Conservation (phyloP, 1,140 invertebrate genomes). For the Scaptomyza hsui region DNA sequence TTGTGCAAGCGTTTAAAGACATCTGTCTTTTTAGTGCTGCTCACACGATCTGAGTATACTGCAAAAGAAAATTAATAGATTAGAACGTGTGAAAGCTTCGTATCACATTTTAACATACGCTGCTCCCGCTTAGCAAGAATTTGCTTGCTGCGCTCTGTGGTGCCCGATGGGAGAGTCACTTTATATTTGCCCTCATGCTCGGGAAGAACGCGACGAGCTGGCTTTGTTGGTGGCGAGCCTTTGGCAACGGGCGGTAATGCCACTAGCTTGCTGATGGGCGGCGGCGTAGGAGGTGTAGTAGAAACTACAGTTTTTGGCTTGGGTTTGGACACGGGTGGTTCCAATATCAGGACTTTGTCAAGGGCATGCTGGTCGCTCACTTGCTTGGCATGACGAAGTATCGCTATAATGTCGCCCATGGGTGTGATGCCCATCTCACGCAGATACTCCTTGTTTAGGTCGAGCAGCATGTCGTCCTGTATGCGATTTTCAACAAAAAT, state of each 20-base stretch:
- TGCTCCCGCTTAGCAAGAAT: constrained; percentile 83
- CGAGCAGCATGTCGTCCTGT: constrained; percentile 91
- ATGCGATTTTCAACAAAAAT: constrained; percentile 93
- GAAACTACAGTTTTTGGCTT: constrained; percentile 18
- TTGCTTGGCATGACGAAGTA: constrained; percentile 91
- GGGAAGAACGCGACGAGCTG: constrained; percentile 84
- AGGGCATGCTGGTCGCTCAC: constrained; percentile 88
- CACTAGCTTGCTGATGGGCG: constrained; percentile 14
- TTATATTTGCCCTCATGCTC: constrained; percentile 85
- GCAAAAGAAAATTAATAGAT: constrained; percentile 1
- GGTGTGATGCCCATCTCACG: constrained; percentile 92
- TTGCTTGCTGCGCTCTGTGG: constrained; percentile 84
- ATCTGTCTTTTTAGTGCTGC: constrained; percentile 58
- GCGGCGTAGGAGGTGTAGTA: not conserved
- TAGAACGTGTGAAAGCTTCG: too few relatives aligned
- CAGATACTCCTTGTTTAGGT: constrained; percentile 92
- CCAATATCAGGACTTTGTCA: constrained; percentile 85
- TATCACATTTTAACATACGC: constrained; percentile 45
- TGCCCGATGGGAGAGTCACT: constrained; percentile 84
- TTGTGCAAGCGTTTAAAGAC: constrained; percentile 73
- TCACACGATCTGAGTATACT: constrained; percentile 81
- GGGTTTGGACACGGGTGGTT: constrained; percentile 74
- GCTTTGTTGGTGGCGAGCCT: constrained; percentile 59
- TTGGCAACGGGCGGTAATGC: constrained; percentile 4
- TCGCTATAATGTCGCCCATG: constrained; percentile 94